A percentile compares a stretch with the other conserved stretches of the same genome.
These are phyloP conservation scores for Ellobius talpinus DNA, from an alignment of 2,113 vertebrate species.

Conservation along the genomic window DNA sequence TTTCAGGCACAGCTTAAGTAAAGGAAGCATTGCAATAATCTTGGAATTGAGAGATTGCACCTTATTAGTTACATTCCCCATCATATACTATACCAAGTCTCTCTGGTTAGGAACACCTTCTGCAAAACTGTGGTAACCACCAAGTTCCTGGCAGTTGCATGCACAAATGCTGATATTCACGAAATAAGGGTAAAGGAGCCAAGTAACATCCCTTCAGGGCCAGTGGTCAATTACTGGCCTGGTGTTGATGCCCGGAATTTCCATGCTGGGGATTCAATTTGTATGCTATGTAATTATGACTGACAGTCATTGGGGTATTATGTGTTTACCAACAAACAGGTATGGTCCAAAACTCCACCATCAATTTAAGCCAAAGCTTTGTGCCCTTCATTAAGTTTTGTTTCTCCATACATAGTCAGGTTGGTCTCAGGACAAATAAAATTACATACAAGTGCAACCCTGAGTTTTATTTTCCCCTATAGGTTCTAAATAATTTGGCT, in stretches of 20 bases:
- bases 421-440: constrained; percentile 68
- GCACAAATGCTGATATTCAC: neutral
- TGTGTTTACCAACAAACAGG: neutral
- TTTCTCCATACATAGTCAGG: constrained; percentile 67
- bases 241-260: neutral
- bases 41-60: neutral
- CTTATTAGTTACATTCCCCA: neutral
- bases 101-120: too few relatives aligned
- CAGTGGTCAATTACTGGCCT: neutral
- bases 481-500: constrained; percentile 75
- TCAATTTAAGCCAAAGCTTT: constrained; percentile 26
- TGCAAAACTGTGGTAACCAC: neutral
- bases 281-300: constrained; percentile 7
- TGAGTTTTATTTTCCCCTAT: constrained; percentile 70
- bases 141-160: neutral
- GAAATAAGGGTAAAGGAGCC: neutral
- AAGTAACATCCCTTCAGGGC: neutral
- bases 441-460: constrained; percentile 68
- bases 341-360: constrained; percentile 45
- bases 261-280: neutral
- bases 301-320: neutral
- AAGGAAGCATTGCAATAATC: neutral
- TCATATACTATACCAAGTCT: neutral
- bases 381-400: constrained; percentile 37
- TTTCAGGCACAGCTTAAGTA: neutral